A percentile compares a stretch with the other conserved stretches of the same genome.
These are phyloP conservation scores for Poicephalus gulielmi DNA, from an alignment of 2,113 vertebrate species.

Conservation along the genomic window DNA sequence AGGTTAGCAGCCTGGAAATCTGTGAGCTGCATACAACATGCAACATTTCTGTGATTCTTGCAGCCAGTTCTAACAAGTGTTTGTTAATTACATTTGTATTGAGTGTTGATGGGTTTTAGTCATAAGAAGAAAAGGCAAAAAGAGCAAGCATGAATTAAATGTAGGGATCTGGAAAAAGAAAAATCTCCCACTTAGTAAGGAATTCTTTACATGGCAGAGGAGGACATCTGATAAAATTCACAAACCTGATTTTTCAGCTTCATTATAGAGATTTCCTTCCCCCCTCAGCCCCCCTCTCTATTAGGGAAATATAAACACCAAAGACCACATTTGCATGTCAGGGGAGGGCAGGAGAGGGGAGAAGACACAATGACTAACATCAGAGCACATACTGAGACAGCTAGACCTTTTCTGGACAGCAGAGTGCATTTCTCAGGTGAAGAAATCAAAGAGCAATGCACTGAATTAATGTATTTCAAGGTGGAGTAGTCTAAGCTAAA, in stretches of 20 bases:
- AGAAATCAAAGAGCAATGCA: neutral
- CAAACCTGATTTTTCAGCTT: neutral
- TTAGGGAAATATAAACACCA: neutral
- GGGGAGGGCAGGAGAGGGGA: neutral
- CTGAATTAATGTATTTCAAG: neutral
- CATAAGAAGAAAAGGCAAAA: neutral
- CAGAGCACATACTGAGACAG: slow-evolving; percentile 9
- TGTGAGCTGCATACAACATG: neutral
- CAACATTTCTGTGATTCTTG: neutral
- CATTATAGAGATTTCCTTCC: neutral
- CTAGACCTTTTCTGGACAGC: neutral
- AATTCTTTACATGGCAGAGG: neutral
- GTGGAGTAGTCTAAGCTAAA: neutral
- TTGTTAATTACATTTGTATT: neutral
- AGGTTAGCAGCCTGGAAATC: neutral
- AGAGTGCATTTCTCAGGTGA: neutral
- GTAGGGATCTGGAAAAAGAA: neutral
- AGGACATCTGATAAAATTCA: neutral
- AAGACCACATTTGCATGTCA: neutral
- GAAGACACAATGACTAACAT: neutral
- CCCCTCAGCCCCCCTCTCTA: neutral
- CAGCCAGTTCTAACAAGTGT: neutral
- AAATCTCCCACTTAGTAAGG: neutral
- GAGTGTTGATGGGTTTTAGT: neutral
- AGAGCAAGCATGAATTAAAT: neutral